Conservation (phyloP, 2,113 vertebrate genomes). For the Muntiacus muntjak region DNA sequence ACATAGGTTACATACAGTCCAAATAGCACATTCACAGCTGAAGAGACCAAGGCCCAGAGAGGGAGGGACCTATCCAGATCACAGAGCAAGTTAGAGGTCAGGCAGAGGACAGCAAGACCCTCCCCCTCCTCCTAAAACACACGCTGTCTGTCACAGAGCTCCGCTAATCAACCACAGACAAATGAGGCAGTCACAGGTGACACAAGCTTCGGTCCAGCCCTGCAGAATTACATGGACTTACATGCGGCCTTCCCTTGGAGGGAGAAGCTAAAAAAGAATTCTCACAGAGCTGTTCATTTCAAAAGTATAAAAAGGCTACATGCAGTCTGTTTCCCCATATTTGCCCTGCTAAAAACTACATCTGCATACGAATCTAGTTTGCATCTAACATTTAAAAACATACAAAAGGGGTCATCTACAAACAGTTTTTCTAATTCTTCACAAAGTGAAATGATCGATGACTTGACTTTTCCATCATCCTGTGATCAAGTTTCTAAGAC, state of each 20-base stretch:
- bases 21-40: neutral
- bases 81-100: neutral
- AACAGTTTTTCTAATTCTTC: constrained; percentile 30
- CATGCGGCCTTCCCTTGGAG: neutral
- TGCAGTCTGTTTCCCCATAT: neutral
- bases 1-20: neutral
- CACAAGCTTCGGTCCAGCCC: neutral
- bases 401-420: constrained; percentile 64
- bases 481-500: neutral
- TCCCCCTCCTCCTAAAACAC: neutral
- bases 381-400: constrained; percentile 50
- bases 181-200: neutral
- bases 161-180: neutral
- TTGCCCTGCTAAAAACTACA: constrained; percentile 56
- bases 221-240: neutral
- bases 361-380: constrained; percentile 57
- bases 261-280: constrained; percentile 15
- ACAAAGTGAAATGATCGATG: neutral
- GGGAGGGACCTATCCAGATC: neutral
- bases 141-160: neutral
- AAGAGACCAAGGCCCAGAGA: neutral
- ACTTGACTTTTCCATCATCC: neutral
- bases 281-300: neutral
- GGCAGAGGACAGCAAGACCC: neutral
- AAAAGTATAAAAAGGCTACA: constrained; percentile 42